Evolutionary conservation across 2,797 vertebrate species (phyloP), one percentile per base, ranked within the genome.

Genomic region (Delichon dasypus): DNA sequence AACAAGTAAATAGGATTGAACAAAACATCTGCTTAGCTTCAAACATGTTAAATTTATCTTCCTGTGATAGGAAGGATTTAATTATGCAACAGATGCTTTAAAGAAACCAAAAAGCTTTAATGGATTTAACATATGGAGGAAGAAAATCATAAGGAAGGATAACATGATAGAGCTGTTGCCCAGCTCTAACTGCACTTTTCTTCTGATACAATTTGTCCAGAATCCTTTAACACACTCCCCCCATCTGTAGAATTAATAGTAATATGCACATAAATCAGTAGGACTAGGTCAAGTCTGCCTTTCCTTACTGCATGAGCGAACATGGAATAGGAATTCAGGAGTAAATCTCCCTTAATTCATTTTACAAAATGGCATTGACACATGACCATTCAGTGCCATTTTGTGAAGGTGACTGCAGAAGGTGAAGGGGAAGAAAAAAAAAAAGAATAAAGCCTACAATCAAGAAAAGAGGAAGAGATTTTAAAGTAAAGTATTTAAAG

Each of bases 381-480:
- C 71, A 67, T 40, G 66, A 73, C 58, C 76, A 34, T 11, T 70
- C 88, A 4, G 5, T 70, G 67, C 68, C 71, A 14, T 22, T 86
- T 72, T 40, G 29, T 79, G 76, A 93, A 97, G 92, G 94, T 96
- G 92, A 96, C 89, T 84, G 79, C 42, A 47, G 76, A 92, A 93
- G 82, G 89, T 60, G 82, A 95, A 89, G 21, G 21, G 5, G 45
- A 74, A 12, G 12, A 80, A 36, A 66, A 50, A 48, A 48, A 38
- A 47, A 45, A 34, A n/a, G 4, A 66, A 22, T 11, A 51, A 76
- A 87, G 38, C 8, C n/a, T 85, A 34, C n/a, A 86, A 7, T 1
- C 34, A 13, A 81, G 85, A 58, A 83, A 64, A 79, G 12, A 13
- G 5, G 32, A 77, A 71, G 68, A 64, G 27, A 70, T 81, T 85